Evolutionary conservation across 2,888 invertebrate species (phyloP).

Genomic region (Boloria euphrosyne): DNA sequence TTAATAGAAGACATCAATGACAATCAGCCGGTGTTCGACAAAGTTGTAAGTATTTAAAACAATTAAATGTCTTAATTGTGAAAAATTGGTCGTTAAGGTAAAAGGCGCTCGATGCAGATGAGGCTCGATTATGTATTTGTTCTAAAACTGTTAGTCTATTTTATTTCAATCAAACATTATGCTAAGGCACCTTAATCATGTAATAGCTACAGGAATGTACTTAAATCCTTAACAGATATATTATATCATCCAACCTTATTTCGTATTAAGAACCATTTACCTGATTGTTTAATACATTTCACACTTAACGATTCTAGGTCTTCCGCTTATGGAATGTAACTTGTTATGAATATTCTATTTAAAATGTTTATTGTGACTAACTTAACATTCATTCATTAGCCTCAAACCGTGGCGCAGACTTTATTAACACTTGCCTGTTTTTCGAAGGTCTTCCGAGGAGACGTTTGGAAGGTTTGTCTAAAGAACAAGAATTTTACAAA

Average conservation of each 20-base stretch:
- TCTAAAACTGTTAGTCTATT: slow-evolving; percentile 1
- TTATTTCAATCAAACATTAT: slow-evolving; percentile 25
- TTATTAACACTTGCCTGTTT: slow-evolving; percentile 76
- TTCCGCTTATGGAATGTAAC: slow-evolving; percentile 41
- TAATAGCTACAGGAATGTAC: slow-evolving; percentile 18
- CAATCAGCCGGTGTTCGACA: slow-evolving; percentile 91
- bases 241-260: slow-evolving; percentile 21
- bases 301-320: slow-evolving; percentile 44
- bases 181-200: slow-evolving; percentile 19
- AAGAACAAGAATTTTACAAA: slow-evolving; percentile 69
- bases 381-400: slow-evolving; percentile 55
- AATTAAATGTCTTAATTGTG: slow-evolving; percentile 3
- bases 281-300: slow-evolving; percentile 28
- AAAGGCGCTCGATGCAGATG: slow-evolving; percentile 29
- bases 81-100: slow-evolving; percentile 12
- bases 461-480: slow-evolving; percentile 85
- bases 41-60: slow-evolving; percentile 84
- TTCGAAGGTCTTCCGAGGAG: slow-evolving; percentile 85
- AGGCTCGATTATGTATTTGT: slow-evolving; percentile 24
- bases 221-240: slow-evolving; percentile 7
- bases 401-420: slow-evolving; percentile 70
- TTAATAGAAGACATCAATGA: slow-evolving; percentile 96
- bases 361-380: slow-evolving; percentile 46
- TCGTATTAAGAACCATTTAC: slow-evolving; percentile 13
- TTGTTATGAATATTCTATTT: slow-evolving; percentile 25